Conservation (phyloP, 2,797 vertebrate genomes). For the Hippopotamyrus pictus region DNA sequence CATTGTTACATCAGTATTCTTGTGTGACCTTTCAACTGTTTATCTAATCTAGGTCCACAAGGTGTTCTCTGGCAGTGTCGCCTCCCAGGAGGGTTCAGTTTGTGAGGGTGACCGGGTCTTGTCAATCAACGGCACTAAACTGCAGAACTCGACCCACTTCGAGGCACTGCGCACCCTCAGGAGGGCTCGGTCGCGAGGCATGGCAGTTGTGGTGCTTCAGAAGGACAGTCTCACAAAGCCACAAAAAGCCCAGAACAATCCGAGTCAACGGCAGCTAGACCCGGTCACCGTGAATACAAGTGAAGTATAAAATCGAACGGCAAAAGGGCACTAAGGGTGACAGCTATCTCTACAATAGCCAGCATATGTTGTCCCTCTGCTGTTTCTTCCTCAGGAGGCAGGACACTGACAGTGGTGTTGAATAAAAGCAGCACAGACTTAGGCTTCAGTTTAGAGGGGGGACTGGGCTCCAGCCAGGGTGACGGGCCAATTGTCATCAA, state of each 20-base stretch:
- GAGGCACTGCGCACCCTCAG: constrained; percentile 60
- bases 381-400: constrained; percentile 38
- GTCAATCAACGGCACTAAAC: constrained; percentile 67
- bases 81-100: constrained; percentile 65
- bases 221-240: constrained; percentile 30
- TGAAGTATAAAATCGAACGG: constrained; percentile 27
- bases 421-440: constrained; percentile 62
- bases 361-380: background rate
- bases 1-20: background rate
- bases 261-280: constrained; percentile 20
- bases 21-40: background rate
- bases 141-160: constrained; percentile 53
- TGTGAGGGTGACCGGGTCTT: constrained; percentile 60
- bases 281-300: constrained; percentile 38
- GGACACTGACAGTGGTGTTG: constrained; percentile 49
- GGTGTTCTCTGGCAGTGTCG: constrained; percentile 61
- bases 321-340: background rate
- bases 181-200: constrained; percentile 48
- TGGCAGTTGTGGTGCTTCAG: constrained; percentile 68
- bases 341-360: background rate
- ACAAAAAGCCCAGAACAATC: constrained; percentile 20
- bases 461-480: constrained; percentile 55
- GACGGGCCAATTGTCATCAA: constrained; percentile 63
- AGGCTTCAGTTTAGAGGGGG: constrained; percentile 71
- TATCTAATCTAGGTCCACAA: constrained; percentile 60